Evolutionary conservation across 2,888 invertebrate genomes (phyloP), one percentile per base, ranked within the genome.

Genomic region (Acronicta alni): DNA sequence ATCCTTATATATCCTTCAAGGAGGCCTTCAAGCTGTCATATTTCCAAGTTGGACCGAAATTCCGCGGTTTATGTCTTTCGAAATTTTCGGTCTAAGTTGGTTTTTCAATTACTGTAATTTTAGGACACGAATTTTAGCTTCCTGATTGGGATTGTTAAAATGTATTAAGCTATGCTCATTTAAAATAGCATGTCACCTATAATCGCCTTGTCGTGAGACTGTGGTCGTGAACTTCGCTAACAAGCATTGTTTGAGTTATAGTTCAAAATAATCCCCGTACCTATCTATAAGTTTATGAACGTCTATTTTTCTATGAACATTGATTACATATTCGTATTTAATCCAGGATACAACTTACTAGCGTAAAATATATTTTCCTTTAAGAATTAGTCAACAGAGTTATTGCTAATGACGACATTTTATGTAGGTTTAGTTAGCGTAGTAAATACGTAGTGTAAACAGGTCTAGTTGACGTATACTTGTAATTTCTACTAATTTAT

Each of bases 151-250:
- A 30, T 30, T 30, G 7, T 26, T 26, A 26, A 6, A 26, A 26
- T 26, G 26, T 30, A 23, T 26, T 1, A 26, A 26, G 26, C 8
- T 26, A 20, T 18, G 26, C 18, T 26, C 12, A 17, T 49, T 41
- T 12, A 7, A 16, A 20, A 20, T 32, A 45, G 30, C 23, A 48
- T 10, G 43, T 38, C 17, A 14, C 6, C 7, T n/a, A 6, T n/a
- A 35, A 65, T 64, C 41, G 37, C 18, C 45, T 67, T 65, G 49
- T 59, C 16, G 45, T 51, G 30, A 52, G 57, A 64, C 65, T 69
- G 67, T 55, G 71, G 72, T 68, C 43, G 45, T 35, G 37, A 67
- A 72, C 68, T 70, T 72, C 65, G 67, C 57, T 75, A 80, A 68
- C 52, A 55, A 69, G 53, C 55, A 57, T 72, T 71, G 57, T 64